These are phyloP conservation scores for Mimas tiliae DNA, from an alignment of 2,888 invertebrate species.

Conservation along the genomic window DNA sequence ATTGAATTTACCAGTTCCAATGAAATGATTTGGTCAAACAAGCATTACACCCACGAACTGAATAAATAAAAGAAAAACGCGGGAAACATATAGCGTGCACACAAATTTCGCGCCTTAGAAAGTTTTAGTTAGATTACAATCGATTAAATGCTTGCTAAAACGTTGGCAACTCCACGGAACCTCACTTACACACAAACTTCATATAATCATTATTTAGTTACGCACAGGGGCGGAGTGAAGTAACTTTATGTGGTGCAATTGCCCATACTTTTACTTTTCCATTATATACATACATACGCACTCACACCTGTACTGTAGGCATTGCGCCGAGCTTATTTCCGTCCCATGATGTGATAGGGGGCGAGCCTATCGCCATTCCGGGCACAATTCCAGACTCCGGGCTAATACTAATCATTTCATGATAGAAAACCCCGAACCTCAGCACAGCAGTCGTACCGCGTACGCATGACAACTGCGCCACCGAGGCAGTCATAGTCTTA, in stretches of 20 bases:
- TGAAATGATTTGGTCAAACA: conserved; percentile 23
- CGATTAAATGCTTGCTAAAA: conserved; percentile 44
- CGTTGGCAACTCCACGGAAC: conserved; percentile 38
- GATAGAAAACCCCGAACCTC: no score
- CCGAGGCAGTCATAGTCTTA: no score
- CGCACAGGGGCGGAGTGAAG: conserved; percentile 25
- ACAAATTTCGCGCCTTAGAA: conserved; percentile 52
- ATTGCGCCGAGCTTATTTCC: no score
- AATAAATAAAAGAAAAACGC: conserved; percentile 21
- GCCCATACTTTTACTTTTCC: neutral
- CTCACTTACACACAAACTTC: conserved; percentile 24
- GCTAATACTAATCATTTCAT: no score
- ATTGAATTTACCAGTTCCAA: conserved; percentile 10
- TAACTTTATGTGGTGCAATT: neutral
- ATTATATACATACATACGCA: no score
- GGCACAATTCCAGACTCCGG: no score
- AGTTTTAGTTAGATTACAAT: conserved; percentile 50
- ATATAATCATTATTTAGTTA: conserved; percentile 39
- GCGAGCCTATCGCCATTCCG: no score
- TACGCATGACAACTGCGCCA: no score
- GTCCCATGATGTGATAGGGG: no score
- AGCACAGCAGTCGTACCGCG: no score
- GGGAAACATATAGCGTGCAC: conserved; percentile 23
- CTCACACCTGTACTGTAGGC: no score
- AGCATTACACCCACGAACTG: conserved; percentile 20